phyloP scores from a whole-genome alignment of 2,113 vertebrate genomes.

The Crypturellus undulatus region DNA sequence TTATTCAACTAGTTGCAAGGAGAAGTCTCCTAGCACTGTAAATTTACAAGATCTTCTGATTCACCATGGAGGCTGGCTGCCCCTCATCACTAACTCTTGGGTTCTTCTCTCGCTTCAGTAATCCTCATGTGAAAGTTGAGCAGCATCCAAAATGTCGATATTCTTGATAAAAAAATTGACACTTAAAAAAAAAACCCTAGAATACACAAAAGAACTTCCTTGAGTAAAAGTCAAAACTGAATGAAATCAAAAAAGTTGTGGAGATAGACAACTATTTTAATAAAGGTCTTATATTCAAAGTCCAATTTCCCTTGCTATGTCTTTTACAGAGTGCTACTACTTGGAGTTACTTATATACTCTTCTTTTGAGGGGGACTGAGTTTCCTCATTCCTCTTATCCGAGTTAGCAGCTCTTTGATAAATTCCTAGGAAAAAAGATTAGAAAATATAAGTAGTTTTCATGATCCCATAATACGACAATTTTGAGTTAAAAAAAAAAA shows the following conservation, averaged over 20 bases:
- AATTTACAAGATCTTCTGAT: slow-evolving; percentile 59
- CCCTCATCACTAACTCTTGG: slow-evolving; percentile 27
- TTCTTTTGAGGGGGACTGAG: slow-evolving; percentile 95
- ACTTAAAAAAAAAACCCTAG: slow-evolving; percentile 73
- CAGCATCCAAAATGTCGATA: slow-evolving; percentile 64
- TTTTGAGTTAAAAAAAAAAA: background rate
- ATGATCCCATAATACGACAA: background rate
- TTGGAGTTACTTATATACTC: slow-evolving; percentile 83
- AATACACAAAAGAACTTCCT: slow-evolving; percentile 71
- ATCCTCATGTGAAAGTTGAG: slow-evolving; percentile 47
- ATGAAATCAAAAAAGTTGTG: slow-evolving; percentile 69
- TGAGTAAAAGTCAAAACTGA: slow-evolving; percentile 73
- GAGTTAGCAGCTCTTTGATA: slow-evolving; percentile 91
- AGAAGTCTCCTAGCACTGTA: slow-evolving; percentile 57
- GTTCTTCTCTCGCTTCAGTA: slow-evolving; percentile 58
- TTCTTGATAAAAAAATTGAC: slow-evolving; percentile 71
- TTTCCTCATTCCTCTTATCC: slow-evolving; percentile 98
- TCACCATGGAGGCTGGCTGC: slow-evolving; percentile 42
- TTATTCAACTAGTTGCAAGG: slow-evolving; percentile 65
- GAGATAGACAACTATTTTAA: slow-evolving; percentile 72
- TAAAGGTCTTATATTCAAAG: slow-evolving; percentile 74
- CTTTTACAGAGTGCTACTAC: slow-evolving; percentile 58
- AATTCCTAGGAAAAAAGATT: slow-evolving; percentile 83
- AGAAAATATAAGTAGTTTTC: slow-evolving; percentile 39
- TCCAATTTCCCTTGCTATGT: slow-evolving; percentile 61